Conservation (phyloP, 2,113 vertebrate species). For the Progne subis region DNA sequence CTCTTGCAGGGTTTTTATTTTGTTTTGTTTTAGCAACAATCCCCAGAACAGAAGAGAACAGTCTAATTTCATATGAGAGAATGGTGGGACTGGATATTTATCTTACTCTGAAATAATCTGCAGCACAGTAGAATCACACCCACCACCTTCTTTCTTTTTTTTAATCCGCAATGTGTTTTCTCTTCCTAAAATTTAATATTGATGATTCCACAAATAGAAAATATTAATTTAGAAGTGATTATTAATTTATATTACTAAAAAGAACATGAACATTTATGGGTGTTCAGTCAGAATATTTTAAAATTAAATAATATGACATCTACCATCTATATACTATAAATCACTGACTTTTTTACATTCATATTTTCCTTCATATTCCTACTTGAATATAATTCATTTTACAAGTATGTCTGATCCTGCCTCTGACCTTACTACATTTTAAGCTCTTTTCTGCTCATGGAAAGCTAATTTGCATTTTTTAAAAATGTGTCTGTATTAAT, state of each 20-base stretch:
- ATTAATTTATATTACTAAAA: slow-evolving; percentile 34
- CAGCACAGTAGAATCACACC: neutral
- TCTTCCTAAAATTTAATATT: slow-evolving; percentile 12
- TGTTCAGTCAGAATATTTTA: slow-evolving; percentile 28
- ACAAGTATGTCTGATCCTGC: slow-evolving; percentile 57
- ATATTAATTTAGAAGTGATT: slow-evolving; percentile 2
- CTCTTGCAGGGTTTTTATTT: neutral
- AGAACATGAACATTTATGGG: neutral
- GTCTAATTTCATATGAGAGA: neutral
- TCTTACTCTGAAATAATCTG: neutral
- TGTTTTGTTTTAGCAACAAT: neutral
- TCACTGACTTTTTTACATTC: slow-evolving; percentile 48
- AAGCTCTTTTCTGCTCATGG: slow-evolving; percentile 53
- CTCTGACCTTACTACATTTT: slow-evolving; percentile 44
- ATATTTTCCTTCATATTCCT: slow-evolving; percentile 32
- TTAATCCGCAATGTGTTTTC: neutral
- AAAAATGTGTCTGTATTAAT: slow-evolving; percentile 56
- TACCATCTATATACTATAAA: slow-evolving; percentile 47
- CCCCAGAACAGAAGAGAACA: neutral
- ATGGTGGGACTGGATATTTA: neutral
- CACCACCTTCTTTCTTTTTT: neutral
- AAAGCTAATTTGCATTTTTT: slow-evolving; percentile 59
- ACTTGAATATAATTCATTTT: slow-evolving; percentile 67
- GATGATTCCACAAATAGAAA: slow-evolving; percentile 21
- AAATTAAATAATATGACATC: slow-evolving; percentile 16